phyloP scores from a whole-genome alignment of 2,797 vertebrate genomes.

The Acipenser ruthenus region DNA sequence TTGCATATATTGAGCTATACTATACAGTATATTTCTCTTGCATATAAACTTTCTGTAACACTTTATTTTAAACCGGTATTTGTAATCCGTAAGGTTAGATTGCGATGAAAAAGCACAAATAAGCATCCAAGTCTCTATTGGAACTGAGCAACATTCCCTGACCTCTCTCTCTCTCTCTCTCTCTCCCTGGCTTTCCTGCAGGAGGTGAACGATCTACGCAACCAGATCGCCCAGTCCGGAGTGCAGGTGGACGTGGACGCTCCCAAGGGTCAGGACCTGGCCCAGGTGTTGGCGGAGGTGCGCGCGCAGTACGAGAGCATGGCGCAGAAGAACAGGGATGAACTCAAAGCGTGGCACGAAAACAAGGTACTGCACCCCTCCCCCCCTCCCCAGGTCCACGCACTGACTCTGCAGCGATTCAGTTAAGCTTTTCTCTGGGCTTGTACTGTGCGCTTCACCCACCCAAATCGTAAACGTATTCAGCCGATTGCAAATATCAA shows the following conservation, averaged over 20 bases:
- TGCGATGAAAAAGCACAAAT: too few relatives aligned
- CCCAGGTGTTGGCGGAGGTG: constrained; percentile 78
- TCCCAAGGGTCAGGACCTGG: constrained; percentile 78
- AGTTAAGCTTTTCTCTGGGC: too few relatives aligned
- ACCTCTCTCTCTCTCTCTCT: neutral
- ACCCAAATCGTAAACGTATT: too few relatives aligned
- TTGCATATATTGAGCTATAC: too few relatives aligned
- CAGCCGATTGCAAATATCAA: too few relatives aligned
- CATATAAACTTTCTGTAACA: too few relatives aligned
- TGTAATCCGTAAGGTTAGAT: too few relatives aligned
- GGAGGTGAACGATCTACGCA: constrained; percentile 76
- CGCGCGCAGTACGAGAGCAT: constrained; percentile 79
- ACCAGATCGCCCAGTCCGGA: constrained; percentile 72
- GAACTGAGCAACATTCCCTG: neutral
- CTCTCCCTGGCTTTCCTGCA: constrained; percentile 33
- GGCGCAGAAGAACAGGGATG: constrained; percentile 81
- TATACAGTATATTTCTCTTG: too few relatives aligned
- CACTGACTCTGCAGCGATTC: too few relatives aligned
- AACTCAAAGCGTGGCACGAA: constrained; percentile 79
- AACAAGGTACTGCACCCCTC: constrained; percentile 56
- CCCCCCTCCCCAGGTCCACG: neutral
- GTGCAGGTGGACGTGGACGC: constrained; percentile 85
- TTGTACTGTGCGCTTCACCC: too few relatives aligned
- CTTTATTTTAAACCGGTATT: too few relatives aligned
- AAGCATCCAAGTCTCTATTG: too few relatives aligned